These are phyloP conservation scores for Poeciliopsis turrubarensis DNA, from an alignment of 2,113 vertebrate genomes.

Conservation along the genomic window DNA sequence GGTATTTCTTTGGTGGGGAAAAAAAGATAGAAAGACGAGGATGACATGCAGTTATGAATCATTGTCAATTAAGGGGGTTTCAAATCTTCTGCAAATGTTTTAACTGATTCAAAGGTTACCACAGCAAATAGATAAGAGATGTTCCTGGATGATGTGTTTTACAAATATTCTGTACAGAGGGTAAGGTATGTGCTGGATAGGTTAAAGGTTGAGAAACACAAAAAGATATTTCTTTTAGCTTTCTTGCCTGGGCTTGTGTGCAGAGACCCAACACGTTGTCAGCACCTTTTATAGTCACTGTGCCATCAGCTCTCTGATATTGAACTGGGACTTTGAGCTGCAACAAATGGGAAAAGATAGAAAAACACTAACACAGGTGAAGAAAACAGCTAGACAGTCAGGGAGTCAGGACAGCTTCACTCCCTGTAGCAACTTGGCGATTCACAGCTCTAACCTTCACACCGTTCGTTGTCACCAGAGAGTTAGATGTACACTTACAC, in stretches of 20 bases:
- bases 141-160: no score
- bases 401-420: conserved; percentile 4
- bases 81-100: no score
- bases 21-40: no score
- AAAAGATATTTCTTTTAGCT: conserved; percentile 1
- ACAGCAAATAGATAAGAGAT: no score
- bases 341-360: conserved; percentile 9
- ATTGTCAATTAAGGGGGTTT: no score
- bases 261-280: conserved; percentile 40
- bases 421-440: not conserved
- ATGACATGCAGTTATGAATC: no score
- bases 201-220: not conserved
- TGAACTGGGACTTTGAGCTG: conserved; percentile 56
- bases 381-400: not conserved
- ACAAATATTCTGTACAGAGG: no score
- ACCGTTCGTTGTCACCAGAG: not conserved
- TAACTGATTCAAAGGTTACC: no score
- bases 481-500: not conserved
- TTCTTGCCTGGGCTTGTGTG: conserved; percentile 19
- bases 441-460: not conserved
- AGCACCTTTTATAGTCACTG: conserved; percentile 52
- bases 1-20: no score
- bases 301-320: conserved; percentile 44
- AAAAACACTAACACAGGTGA: conserved; percentile 13
- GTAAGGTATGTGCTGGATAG: not conserved